A percentile compares a stretch with the other conserved stretches of the same genome.
These are phyloP conservation scores for Drosophila mimetica DNA, from an alignment of 2,888 invertebrate species.

Conservation along the genomic window DNA sequence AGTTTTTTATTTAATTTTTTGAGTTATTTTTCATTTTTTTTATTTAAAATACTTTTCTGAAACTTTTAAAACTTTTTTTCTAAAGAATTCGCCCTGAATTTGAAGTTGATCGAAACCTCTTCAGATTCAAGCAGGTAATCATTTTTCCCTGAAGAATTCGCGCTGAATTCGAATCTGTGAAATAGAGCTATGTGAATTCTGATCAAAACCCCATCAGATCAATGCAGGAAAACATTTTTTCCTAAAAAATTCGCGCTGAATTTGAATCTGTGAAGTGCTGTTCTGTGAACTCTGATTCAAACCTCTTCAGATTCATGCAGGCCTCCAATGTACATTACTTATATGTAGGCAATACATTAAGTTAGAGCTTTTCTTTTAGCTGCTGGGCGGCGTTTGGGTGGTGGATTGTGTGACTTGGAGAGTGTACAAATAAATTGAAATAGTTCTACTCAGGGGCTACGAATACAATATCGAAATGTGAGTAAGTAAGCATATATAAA, in stretches of 20 bases:
- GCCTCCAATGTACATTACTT: slow-evolving; percentile 5
- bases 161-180: background rate
- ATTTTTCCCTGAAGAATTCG: background rate
- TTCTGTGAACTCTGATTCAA: background rate
- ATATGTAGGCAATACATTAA: slow-evolving; percentile 10
- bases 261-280: background rate
- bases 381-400: slow-evolving; percentile 13
- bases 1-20: too few species aligned
- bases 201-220: background rate
- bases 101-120: too few species aligned
- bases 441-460: slow-evolving; percentile 36
- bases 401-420: slow-evolving; percentile 11
- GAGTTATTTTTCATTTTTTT: too few species aligned
- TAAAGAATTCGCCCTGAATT: too few species aligned
- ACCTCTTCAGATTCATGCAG: background rate
- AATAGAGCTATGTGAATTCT: background rate
- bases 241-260: background rate
- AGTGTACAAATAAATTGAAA: slow-evolving; percentile 35
- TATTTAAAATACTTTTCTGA: too few species aligned
- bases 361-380: slow-evolving; percentile 16
- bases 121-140: too few species aligned
- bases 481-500: slow-evolving; percentile 41
- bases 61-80: too few species aligned
- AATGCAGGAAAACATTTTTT: too few species aligned
- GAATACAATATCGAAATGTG: slow-evolving; percentile 45